Base-by-base conservation (phyloP, 2,797 vertebrate species). In the Tragopan temminckii region DNA sequence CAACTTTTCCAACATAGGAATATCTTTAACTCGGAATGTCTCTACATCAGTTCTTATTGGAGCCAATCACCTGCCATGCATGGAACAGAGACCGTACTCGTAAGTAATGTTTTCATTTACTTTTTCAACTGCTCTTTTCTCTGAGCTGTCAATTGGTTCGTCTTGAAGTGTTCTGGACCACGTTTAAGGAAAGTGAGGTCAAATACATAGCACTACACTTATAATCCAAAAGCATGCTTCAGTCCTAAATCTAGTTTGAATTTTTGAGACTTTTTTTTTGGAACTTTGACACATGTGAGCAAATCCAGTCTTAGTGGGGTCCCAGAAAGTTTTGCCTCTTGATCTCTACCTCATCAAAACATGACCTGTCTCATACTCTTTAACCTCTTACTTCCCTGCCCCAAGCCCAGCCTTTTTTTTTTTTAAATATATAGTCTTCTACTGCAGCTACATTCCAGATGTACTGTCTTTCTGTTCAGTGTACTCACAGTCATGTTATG, bases 51-150 rank as follows among this genome's bases (percentile, higher is more conserved):
- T 99, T 99, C 97, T 98, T 99, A 95, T 93, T 99, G 97, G 99
- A 99, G 95, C 99, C 99, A 95, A 99, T 99, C 97, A 99, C 99
- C 97, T 99, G 99, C 97, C 99, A 99, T 94, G 99, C 99, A 21
- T 99, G 99, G 99, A 99, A 99, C 97, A 98, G 98, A 97, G 99
- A 99, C 97, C 98, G 99, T 74, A 99, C 99, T 77, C 99, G 99
- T 99, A 97, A 99, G 99, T 97, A 40, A 36, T 18, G 0, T 25
- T 48, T 48, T 25, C 46, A 7, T 48, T 71, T 40, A 25, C 3
- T n/a, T 7, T 48, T 42, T 78, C 2, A 21, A 2, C 27, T 79
- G 17, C 9, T 70, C 0, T 40, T 85, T 89, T 72, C 36, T 67
- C 40, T 68, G 36, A 55, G 8, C 17, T 79, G 13, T 31, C 71